Conservation (phyloP, 2,888 invertebrate species). For the Melipona beecheii region DNA sequence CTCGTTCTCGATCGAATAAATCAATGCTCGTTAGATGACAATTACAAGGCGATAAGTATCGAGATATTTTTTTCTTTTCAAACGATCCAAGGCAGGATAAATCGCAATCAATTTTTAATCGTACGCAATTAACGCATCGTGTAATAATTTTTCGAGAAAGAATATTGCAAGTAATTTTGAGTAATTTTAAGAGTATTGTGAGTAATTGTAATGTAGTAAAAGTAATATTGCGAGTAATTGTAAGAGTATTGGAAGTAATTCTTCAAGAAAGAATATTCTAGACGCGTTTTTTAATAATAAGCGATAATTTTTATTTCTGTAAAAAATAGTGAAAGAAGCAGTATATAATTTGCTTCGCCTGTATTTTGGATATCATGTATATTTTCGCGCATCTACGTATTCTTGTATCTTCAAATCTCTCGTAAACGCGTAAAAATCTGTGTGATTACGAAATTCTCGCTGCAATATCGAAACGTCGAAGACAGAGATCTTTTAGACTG, state of each 20-base stretch:
- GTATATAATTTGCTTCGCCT: too few species aligned
- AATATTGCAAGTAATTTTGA: background rate
- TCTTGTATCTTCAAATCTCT: too few species aligned
- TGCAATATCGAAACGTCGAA: background rate
- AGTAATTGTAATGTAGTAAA: too few species aligned
- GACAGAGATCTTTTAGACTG: background rate
- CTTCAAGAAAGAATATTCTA: too few species aligned
- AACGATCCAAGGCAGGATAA: background rate
- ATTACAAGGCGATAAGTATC: background rate
- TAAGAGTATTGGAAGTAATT: too few species aligned
- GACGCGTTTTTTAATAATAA: too few species aligned
- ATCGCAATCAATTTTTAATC: background rate
- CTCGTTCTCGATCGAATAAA: conserved; percentile 10
- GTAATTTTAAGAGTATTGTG: background rate
- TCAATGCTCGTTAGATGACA: background rate
- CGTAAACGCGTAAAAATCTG: too few species aligned
- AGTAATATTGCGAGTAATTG: too few species aligned
- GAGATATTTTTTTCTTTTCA: background rate
- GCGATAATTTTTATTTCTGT: too few species aligned
- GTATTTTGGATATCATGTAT: too few species aligned
- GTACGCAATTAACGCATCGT: background rate
- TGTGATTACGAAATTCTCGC: background rate
- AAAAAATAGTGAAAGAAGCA: too few species aligned
- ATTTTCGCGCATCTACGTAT: too few species aligned
- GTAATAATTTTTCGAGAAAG: background rate